Base-by-base conservation (phyloP, 1,140 invertebrate genomes). In the Diorhabda elongata region DNA sequence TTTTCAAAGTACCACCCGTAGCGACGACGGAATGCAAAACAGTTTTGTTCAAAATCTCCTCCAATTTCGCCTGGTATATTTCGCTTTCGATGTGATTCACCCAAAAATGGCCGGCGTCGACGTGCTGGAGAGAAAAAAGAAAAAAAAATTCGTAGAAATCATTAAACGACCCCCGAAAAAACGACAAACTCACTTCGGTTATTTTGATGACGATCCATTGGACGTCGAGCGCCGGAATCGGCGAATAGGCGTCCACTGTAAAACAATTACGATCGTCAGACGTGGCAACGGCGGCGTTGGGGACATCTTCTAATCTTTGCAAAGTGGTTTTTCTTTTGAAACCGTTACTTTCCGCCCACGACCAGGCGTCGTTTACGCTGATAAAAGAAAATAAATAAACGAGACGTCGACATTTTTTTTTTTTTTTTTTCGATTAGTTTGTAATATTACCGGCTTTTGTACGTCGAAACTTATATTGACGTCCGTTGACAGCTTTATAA, bases 81-180 rank as follows among this genome's bases (percentile, higher is more conserved):
- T 72, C 42, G 11, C 69, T 79, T 8, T 82, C 78, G 58, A 61
- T 81, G 79, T 63, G 85, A 79, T 57, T 85, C 84, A 81, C 86
- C 85, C 85, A 91, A 77, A 91, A 91, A 73, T 85, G 83, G 62
- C 84, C 83, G 2, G 88, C 84, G 74, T 85, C 83, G 4, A 84
- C 77, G 1, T 83, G 65, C 86, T 89, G 73, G 6, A 75, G 69
- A 67, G 41, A 47, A 67, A 61, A 70, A 45, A 60, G 2, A 42
- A 11, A 60, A 5, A 58, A 26, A 52, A 62, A 41, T 7, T 44
- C n/a, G 3, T 61, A 64, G 2, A 58, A 6, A 63, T 61, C 9
- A 26, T 4, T n/a, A 26, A 26, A 26, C 26, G 26, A 1, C 1
- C 26, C 43, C 5, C 3, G n/a, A 58, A 42, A 41, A 26, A 66